Conservation (phyloP, 2,888 invertebrate species). For the Cistogaster globosa region DNA sequence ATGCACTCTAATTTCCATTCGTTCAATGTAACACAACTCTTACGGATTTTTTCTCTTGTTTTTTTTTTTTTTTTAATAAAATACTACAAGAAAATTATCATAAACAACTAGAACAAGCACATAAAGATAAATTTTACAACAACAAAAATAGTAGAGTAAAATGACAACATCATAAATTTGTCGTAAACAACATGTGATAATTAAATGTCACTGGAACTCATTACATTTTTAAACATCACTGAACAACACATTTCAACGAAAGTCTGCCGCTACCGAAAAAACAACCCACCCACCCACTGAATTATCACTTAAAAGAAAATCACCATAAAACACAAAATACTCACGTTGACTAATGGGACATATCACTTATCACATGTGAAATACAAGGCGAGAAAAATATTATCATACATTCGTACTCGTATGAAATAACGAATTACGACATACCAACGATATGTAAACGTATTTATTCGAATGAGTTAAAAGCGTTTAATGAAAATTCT, state of each 20-base stretch:
- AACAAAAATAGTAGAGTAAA: not conserved
- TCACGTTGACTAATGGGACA: slow-evolving; percentile 66
- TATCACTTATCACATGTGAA: slow-evolving; percentile 66
- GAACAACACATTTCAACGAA: slow-evolving; percentile 32
- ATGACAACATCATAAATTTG: slow-evolving; percentile 45
- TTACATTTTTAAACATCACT: slow-evolving; percentile 63
- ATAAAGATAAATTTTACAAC: slow-evolving; percentile 49
- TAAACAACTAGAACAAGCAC: slow-evolving; percentile 52
- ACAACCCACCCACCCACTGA: slow-evolving; percentile 1
- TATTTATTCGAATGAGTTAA: not conserved
- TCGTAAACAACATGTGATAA: slow-evolving; percentile 60
- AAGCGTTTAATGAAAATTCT: slow-evolving; percentile 63
- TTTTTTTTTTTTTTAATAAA: slow-evolving; percentile 22
- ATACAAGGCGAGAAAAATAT: slow-evolving; percentile 32
- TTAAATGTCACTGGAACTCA: slow-evolving; percentile 70
- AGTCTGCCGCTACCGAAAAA: not conserved
- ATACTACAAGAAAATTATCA: slow-evolving; percentile 47
- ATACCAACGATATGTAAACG: not conserved
- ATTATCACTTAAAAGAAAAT: slow-evolving; percentile 19
- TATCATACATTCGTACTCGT: slow-evolving; percentile 12
- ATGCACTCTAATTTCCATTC: slow-evolving; percentile 46
- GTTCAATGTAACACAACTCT: slow-evolving; percentile 52
- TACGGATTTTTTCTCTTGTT: not conserved
- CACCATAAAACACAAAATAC: slow-evolving; percentile 55
- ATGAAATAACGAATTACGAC: not conserved